Base-by-base conservation (phyloP, 92 coral and sea anemone species). In the Heliopora coerulea region DNA sequence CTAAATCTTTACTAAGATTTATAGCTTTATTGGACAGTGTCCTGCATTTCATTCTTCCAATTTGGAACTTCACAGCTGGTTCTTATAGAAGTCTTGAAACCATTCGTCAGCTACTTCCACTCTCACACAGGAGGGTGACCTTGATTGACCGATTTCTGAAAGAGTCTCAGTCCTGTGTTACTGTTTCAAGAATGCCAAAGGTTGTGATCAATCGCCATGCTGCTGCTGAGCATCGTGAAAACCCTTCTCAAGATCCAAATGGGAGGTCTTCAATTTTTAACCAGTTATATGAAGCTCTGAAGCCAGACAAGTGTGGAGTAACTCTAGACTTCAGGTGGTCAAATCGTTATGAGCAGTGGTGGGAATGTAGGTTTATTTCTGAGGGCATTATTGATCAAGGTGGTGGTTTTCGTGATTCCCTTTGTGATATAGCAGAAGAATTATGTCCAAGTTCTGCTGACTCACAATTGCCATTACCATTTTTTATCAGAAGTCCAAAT, bases 381-480 rank as follows among this genome's bases (percentile, higher is more conserved):
- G 98, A 93, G 76, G 98, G 98, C 57, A 93, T 93, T 56, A 88
- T 93, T 39, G 98, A 93, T 74, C 98, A 93, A 86, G 98, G 98
- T 56, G 98, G 98, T 67, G 98, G 98, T 11, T 93, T 93, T 58
- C 96, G 98, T 61, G 98, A 93, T 73, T 93, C 98, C 1, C 68
- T 93, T 32, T 91, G 96, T 73, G 98, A 93, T 67, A 79, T 93
- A 86, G 98, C 98, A 12, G 98, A 93, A 63, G 98, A 93, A 39
- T 87, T 93, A 23, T 93, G 98, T 59, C 98, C 98, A 12, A 81
- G 98, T 50, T 90, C 95, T 25, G 65, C 52, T 56, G 98, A 93
- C 34, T 80, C 91, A 1, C 89, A 88, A 4, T 65, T 93, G 83
- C 98, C 98, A 14, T 69, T 93, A 20, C 82, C 86, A 15, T 86